phyloP scores from a whole-genome alignment of 37 sponge, comb jelly and placozoan species.

The Beroe ovata region DNA sequence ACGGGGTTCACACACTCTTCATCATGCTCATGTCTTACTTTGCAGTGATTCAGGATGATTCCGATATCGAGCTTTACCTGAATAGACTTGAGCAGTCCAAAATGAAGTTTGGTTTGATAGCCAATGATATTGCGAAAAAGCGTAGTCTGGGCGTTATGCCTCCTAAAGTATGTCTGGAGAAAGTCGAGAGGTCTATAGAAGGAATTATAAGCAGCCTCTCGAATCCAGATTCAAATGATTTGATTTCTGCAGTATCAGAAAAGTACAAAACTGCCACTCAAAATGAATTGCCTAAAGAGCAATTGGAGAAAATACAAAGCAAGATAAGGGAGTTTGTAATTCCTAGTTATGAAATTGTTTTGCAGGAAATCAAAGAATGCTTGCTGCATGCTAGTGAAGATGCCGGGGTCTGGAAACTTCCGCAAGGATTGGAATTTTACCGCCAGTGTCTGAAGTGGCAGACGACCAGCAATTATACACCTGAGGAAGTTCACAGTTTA shows the following conservation, averaged over 20 bases:
- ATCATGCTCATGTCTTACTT: slow-evolving; percentile 56
- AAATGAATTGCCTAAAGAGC: slow-evolving; percentile 19
- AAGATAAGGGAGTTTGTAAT: background rate
- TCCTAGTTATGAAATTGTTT: slow-evolving; percentile 1
- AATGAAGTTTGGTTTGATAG: slow-evolving; percentile 23
- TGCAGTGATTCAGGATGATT: slow-evolving; percentile 17
- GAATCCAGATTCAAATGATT: background rate
- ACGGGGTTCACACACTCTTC: slow-evolving; percentile 28
- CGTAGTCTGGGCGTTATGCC: slow-evolving; percentile 16
- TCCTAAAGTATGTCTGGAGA: slow-evolving; percentile 53
- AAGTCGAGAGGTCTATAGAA: slow-evolving; percentile 14
- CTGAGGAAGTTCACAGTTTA: slow-evolving; percentile 19
- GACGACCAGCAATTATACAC: slow-evolving; percentile 20
- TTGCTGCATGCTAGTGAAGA: background rate
- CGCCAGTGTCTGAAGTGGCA: slow-evolving; percentile 29
- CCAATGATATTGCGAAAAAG: slow-evolving; percentile 33
- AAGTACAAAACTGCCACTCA: slow-evolving; percentile 1
- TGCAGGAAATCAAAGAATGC: background rate
- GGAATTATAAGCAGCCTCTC: background rate
- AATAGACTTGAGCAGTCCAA: background rate
- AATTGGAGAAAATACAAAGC: background rate
- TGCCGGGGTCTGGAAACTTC: slow-evolving; percentile 58
- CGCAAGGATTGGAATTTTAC: background rate
- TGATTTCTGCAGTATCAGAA: slow-evolving; percentile 19
- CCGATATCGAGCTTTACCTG: slow-evolving; percentile 44